These are phyloP conservation scores for Pseudorasbora parva DNA, from an alignment of 2,113 vertebrate genomes.

Conservation along the genomic window DNA sequence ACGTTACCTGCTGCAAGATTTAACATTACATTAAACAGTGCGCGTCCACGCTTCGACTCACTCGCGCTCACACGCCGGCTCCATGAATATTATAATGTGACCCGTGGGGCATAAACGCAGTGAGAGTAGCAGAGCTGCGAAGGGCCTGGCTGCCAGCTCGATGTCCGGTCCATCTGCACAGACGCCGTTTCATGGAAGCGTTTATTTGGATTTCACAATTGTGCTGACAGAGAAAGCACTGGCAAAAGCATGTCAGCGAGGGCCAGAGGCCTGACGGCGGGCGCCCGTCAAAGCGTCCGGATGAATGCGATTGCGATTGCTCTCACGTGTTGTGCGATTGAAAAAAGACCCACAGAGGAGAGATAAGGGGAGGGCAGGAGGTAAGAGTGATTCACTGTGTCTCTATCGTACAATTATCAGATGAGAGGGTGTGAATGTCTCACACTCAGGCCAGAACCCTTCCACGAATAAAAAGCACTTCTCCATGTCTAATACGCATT, in stretches of 20 bases:
- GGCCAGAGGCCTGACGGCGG: not conserved
- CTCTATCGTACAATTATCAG: slow-evolving; percentile 46
- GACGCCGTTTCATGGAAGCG: not conserved
- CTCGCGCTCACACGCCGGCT: not conserved
- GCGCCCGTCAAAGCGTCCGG: not conserved
- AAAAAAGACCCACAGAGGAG: not conserved
- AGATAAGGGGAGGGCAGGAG: slow-evolving; percentile 34
- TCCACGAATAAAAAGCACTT: slow-evolving; percentile 40
- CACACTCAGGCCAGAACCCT: slow-evolving; percentile 37
- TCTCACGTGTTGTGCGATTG: slow-evolving; percentile 8
- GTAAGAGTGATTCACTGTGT: slow-evolving; percentile 35
- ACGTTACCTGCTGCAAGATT: slow-evolving; percentile 33
- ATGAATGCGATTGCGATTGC: slow-evolving; percentile 22
- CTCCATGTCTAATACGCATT: slow-evolving; percentile 25
- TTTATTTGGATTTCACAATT: not conserved
- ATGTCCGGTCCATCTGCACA: not conserved
- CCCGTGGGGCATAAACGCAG: slow-evolving; percentile 30
- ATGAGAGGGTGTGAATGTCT: slow-evolving; percentile 48
- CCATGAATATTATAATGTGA: slow-evolving; percentile 54
- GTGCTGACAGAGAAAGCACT: not conserved
- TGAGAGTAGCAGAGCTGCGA: slow-evolving; percentile 33
- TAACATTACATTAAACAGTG: slow-evolving; percentile 40
- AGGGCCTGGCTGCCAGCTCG: not conserved
- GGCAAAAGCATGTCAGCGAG: not conserved
- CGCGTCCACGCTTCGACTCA: not conserved